Base-by-base conservation (phyloP, 1,140 invertebrate genomes). In the Phymastichus coffea region DNA sequence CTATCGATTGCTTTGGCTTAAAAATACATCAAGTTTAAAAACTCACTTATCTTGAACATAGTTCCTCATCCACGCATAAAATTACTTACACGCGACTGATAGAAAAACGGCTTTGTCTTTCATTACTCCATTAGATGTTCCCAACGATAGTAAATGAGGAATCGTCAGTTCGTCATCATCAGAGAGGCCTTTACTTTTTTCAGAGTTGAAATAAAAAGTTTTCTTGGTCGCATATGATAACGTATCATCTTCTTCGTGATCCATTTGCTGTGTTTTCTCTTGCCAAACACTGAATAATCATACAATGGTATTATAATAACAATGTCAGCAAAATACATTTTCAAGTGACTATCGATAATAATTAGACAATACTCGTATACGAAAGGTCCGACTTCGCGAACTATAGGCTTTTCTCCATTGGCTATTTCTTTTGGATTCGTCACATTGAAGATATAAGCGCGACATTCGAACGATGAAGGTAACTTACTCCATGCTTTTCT, bases 401-500 rank as follows among this genome's bases (percentile, higher is more conserved):
- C 63, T 4, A 83, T 82, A 0, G 89, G 88, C 37, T 88, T 88
- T 0, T 69, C 84, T 1, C 93, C 93, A 25, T 84, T 78, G 56
- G 84, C 73, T 1, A 95, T 84, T 52, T 91, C 91, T 0, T 84
- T 80, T 0, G 85, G 82, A 80, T 97, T 97, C 1, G 89, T 90
- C 4, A 94, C 82, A 70, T 95, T 92, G 73, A 94, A 96, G 14
- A 96, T 68, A 64, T 90, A 94, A 52, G 95, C 80, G 71, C 88
- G 89, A 65, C 90, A 89, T 60, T 87, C 83, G n/a, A 91, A 66
- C 0, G 88, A 81, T 64, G 91, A 84, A 0, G 90, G 89, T 6
- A 87, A 81, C 52, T 84, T 84, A 19, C 81, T 73, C 87, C 89
- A 92, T 65, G 88, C 79, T 1, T 86, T 80, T 15, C 88, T 28